phyloP scores from a whole-genome alignment of 2,888 invertebrate genomes.

The Mimumesa dahlbomi region DNA sequence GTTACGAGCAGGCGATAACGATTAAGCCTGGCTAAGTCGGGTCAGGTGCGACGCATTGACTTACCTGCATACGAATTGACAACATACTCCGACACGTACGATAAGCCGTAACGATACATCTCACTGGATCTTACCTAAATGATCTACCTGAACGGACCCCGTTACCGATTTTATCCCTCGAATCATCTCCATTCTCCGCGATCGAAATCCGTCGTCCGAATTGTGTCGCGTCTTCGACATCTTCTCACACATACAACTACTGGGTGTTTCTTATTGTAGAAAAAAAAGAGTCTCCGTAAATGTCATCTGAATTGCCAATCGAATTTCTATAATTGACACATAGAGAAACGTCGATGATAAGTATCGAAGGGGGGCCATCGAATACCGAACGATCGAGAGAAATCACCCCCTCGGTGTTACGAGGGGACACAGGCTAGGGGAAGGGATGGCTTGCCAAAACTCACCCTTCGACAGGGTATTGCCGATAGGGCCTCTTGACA shows the following conservation, averaged over 20 bases:
- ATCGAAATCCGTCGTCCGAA: no score
- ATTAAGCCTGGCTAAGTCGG: slow-evolving; percentile 49
- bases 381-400: slow-evolving; percentile 3
- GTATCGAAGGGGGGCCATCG: no score
- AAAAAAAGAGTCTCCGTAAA: no score
- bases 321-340: no score
- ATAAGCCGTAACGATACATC: slow-evolving; percentile 28
- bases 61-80: slow-evolving; percentile 49
- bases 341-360: no score
- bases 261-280: no score
- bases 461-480: slow-evolving; percentile 31
- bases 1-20: slow-evolving; percentile 63
- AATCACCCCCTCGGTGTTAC: background rate
- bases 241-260: no score
- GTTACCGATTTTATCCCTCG: background rate
- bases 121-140: background rate
- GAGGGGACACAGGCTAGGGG: no score
- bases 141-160: background rate
- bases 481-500: slow-evolving; percentile 54
- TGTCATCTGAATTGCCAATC: no score
- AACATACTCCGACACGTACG: slow-evolving; percentile 29
- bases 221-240: no score
- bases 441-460: slow-evolving; percentile 16
- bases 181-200: no score
- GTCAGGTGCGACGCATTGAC: slow-evolving; percentile 56